Base-by-base conservation (phyloP, 2,113 vertebrate genomes). In the Cacatua alba region DNA sequence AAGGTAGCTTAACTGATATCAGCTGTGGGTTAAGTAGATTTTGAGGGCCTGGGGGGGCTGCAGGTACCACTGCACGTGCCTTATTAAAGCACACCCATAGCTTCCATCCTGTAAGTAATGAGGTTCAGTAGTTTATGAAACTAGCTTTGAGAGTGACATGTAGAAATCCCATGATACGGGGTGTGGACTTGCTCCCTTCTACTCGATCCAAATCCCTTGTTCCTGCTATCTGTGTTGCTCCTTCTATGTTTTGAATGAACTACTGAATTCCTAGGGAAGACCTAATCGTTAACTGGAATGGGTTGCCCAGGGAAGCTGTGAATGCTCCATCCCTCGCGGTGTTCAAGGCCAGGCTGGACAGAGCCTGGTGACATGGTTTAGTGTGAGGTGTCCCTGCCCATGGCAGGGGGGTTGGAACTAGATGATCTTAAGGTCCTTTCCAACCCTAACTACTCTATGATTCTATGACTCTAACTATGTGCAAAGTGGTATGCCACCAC, bases 101-200 rank as follows among this genome's bases (percentile, higher is more conserved):
- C 20, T 12, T 2, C 1, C 12, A 16, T 28, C 39, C 53, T 71
- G 39, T 11, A 41, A 60, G 20, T 2, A 46, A 14, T 7, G 17
- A 67, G 46, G 10, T 3, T 60, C 14, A 15, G 39, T 9, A 18
- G 49, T 26, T 82, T 3, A 4, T 13, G 31, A 46, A 86, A 28
- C 28, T 7, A 14, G 13, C 24, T 85, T 44, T 26, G 63, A 44
- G n/a, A 53, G 25, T 17, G 24, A 37, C 13, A 31, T 68, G 31
- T 8, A 33, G 26, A 41, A 53, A 13, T 6, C 10, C 11, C 31
- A 12, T 7, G 8, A n/a, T 3, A 19, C 1, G 1, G 25, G n/a
- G 10, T 48, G 37, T 16, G n/a, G 24, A 12, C 7, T 20, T 10
- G 13, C 10, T 74, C 21, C 21, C 25, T 41, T 18, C 25, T 91